Percentiles rank a stretch among this genome's conserved stretches.
Evolutionary conservation across 2,113 vertebrate species (phyloP).

Genomic region (Menidia beryllina): DNA sequence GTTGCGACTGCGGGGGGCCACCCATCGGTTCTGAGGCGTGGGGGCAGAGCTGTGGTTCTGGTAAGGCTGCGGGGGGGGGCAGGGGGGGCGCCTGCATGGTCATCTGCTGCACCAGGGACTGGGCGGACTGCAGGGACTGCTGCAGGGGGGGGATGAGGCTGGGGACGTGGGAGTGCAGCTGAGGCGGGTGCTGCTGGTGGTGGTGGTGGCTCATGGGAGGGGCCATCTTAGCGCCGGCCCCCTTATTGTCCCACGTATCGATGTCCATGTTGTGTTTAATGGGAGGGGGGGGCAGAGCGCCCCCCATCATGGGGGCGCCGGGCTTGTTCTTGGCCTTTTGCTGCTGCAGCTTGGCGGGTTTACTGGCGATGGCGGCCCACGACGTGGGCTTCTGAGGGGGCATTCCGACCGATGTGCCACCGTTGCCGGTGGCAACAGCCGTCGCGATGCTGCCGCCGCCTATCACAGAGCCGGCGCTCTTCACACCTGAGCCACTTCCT

Average conservation of each 20-base stretch:
- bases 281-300: conserved; percentile 88
- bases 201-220: conserved; percentile 83
- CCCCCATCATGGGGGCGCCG: conserved; percentile 83
- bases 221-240: conserved; percentile 86
- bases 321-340: conserved; percentile 92
- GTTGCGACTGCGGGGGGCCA: conserved; percentile 92
- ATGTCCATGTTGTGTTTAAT: conserved; percentile 99
- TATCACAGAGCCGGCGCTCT: conserved; percentile 91
- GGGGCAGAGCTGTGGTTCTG: conserved; percentile 83
- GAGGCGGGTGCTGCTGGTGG: conserved; percentile 72
- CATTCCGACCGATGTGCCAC: conserved; percentile 88
- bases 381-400: conserved; percentile 93
- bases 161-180: conserved; percentile 76
- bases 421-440: conserved; percentile 83
- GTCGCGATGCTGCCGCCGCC: conserved; percentile 75
- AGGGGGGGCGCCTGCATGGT: conserved; percentile 84
- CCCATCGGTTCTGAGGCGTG: conserved; percentile 90
- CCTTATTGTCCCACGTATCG: conserved; percentile 97
- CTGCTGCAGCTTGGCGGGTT: conserved; percentile 95
- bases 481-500: conserved; percentile 86
- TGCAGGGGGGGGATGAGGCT: conserved; percentile 72
- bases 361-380: conserved; percentile 97
- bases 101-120: conserved; percentile 84
- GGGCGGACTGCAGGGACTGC: conserved; percentile 74
- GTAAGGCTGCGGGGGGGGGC: conserved; percentile 84